Conservation (phyloP, 1,140 invertebrate genomes). For the Diachasma alloeum region DNA sequence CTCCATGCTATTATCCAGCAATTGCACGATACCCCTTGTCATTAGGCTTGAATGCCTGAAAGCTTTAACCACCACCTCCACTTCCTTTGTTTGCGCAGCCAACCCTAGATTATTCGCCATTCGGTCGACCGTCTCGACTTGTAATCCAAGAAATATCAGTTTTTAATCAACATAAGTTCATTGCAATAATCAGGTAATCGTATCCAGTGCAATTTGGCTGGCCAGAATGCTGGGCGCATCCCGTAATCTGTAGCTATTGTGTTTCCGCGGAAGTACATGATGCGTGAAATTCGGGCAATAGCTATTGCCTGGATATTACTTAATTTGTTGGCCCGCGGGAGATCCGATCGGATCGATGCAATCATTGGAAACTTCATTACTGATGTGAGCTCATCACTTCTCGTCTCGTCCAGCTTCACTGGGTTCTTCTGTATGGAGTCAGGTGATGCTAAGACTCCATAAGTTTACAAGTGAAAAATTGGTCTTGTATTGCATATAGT, state of each 20-base stretch:
- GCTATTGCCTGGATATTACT: background rate
- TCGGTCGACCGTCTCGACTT: background rate
- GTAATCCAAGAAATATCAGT: background rate
- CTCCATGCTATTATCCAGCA: background rate
- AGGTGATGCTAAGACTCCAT: slow-evolving; percentile 20
- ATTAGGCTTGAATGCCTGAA: background rate
- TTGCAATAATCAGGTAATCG: background rate
- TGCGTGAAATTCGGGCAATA: background rate
- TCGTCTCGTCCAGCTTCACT: slow-evolving; percentile 34
- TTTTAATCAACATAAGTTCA: background rate
- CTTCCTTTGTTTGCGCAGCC: background rate
- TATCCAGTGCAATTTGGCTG: no score
- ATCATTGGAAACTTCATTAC: slow-evolving; percentile 30
- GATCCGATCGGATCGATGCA: slow-evolving; percentile 20
- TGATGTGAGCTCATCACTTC: slow-evolving; percentile 25
- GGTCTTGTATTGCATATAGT: no score
- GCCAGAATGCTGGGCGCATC: no score
- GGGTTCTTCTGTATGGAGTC: slow-evolving; percentile 32
- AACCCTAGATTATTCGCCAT: background rate
- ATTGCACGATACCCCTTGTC: background rate
- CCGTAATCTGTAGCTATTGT: no score
- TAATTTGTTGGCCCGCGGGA: background rate
- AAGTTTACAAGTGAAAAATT: no score
- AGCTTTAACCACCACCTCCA: background rate
- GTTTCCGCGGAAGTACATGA: no score